phyloP scores from a whole-genome alignment of 2,113 vertebrate genomes.

The Toxostoma redivivum region DNA sequence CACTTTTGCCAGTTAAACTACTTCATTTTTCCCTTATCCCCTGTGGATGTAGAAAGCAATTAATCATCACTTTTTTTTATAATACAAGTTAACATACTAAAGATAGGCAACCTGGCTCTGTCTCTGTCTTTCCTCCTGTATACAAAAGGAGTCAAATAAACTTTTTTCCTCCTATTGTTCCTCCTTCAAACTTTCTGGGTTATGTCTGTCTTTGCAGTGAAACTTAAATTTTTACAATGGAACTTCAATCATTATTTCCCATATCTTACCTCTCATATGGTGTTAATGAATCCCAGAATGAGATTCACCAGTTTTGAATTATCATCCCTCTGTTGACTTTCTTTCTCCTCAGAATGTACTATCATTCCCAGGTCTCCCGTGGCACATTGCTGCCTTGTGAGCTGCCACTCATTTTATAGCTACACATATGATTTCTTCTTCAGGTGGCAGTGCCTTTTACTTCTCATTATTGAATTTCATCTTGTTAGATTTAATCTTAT shows the following conservation, averaged over 20 bases:
- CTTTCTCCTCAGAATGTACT: background rate
- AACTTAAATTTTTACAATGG: background rate
- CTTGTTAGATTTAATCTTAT: conserved; percentile 26
- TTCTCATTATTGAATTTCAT: conserved; percentile 25
- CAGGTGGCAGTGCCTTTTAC: background rate
- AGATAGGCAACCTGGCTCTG: background rate
- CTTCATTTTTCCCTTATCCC: background rate
- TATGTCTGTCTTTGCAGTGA: background rate
- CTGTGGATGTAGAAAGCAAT: background rate
- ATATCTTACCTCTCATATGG: background rate
- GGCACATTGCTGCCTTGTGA: background rate
- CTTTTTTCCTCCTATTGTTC: background rate
- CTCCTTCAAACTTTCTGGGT: background rate
- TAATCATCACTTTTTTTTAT: background rate
- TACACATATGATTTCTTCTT: background rate
- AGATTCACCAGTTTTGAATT: background rate
- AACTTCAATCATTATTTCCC: background rate
- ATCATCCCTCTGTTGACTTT: background rate
- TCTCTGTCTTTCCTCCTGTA: background rate
- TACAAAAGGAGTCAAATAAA: background rate
- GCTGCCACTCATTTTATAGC: conserved; percentile 1
- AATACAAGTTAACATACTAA: background rate
- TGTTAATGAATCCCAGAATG: background rate
- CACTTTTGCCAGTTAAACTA: background rate
- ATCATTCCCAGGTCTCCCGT: background rate